phyloP scores from a whole-genome alignment of 1,140 invertebrate genomes.

The Bicyclus anynana region DNA sequence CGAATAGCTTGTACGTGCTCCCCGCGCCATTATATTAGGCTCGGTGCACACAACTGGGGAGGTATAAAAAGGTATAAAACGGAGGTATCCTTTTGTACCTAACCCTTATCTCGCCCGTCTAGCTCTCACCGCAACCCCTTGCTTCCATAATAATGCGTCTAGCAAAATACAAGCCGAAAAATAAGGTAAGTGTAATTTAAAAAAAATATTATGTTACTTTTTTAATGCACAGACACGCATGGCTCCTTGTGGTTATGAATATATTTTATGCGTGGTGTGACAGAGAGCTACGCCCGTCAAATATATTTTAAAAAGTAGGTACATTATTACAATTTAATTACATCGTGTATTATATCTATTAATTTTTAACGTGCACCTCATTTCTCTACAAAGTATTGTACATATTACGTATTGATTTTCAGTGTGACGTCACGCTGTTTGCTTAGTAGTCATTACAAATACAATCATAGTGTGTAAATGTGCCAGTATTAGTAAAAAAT shows the following conservation, averaged over 20 bases:
- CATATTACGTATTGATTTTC: no score
- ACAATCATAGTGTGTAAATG: no score
- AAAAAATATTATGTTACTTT: conserved; percentile 22
- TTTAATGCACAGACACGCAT: conserved; percentile 8
- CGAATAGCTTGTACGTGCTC: conserved; percentile 40
- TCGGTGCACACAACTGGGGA: conserved; percentile 34
- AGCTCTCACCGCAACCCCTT: conserved; percentile 43
- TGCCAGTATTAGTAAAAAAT: no score
- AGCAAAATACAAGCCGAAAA: conserved; percentile 58
- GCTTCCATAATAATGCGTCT: conserved; percentile 68
- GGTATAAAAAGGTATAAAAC: conserved; percentile 30
- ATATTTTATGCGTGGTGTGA: conserved; percentile 9
- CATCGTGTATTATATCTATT: no score
- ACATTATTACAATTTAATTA: not conserved
- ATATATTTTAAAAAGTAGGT: not conserved
- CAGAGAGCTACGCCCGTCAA: not conserved
- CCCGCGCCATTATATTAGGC: conserved; percentile 32
- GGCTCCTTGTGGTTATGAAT: not conserved
- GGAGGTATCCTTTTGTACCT: conserved; percentile 34
- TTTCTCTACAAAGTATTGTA: no score
- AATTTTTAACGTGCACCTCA: no score
- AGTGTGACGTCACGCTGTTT: no score
- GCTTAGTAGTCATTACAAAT: no score
- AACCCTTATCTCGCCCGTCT: conserved; percentile 42
- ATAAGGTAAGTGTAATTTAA: conserved; percentile 49